Percentiles rank a stretch among this genome's conserved stretches.
phyloP scores from a whole-genome alignment of 2,797 vertebrate species.

The Cuculus canorus region DNA sequence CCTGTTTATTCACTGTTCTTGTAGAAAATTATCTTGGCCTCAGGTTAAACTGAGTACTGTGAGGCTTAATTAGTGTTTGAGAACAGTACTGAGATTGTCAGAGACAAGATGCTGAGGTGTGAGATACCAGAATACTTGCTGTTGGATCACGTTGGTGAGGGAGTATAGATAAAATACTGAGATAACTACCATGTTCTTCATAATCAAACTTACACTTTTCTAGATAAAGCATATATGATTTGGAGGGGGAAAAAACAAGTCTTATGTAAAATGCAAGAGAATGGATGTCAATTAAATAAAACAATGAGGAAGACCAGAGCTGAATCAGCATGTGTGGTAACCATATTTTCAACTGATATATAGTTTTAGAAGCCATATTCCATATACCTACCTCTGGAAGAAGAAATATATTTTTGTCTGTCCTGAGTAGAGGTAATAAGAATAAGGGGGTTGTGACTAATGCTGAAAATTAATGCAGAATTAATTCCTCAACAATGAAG shows the following conservation, averaged over 20 bases:
- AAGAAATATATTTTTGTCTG: not conserved
- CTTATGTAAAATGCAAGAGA: not conserved
- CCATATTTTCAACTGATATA: not conserved
- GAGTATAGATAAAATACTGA: not conserved
- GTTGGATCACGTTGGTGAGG: not conserved
- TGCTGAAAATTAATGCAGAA: not conserved
- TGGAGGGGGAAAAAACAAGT: fast-evolving
- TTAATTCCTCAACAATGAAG: not conserved
- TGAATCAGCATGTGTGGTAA: not conserved
- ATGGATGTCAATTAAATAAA: not conserved
- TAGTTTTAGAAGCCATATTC: not conserved
- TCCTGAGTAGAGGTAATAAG: not conserved
- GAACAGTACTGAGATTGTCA: not conserved
- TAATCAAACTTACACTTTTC: not conserved
- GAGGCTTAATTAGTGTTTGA: not conserved
- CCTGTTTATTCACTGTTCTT: not conserved
- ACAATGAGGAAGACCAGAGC: not conserved
- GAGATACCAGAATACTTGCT: not conserved
- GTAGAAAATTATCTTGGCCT: not conserved
- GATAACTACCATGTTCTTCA: not conserved
- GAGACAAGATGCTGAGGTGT: not conserved
- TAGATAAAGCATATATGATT: not conserved
- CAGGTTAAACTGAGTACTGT: not conserved
- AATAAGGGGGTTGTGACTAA: not conserved
- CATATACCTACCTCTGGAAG: not conserved